phyloP scores from a whole-genome alignment of 1,140 invertebrate genomes.

The Microplitis demolitor region DNA sequence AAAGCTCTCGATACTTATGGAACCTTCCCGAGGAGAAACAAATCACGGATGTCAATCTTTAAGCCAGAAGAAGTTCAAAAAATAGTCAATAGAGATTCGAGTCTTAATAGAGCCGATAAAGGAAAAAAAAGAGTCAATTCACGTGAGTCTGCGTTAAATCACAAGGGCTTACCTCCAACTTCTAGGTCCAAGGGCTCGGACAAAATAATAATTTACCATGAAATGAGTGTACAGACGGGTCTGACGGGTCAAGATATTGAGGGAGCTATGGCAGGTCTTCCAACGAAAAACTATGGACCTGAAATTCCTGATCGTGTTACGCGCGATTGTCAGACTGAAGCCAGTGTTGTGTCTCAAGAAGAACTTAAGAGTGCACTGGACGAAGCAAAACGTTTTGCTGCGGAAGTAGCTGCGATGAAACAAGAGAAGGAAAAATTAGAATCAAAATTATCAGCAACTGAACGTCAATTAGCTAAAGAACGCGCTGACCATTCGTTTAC shows the following conservation, averaged over 20 bases:
- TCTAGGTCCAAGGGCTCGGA: slow-evolving; percentile 56
- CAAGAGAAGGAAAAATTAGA: slow-evolving; percentile 55
- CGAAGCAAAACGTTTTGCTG: slow-evolving; percentile 58
- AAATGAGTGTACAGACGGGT: slow-evolving; percentile 75
- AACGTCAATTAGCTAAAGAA: slow-evolving; percentile 65
- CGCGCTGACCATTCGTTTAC: slow-evolving; percentile 72
- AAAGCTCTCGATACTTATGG: slow-evolving; percentile 73
- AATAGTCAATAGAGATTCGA: slow-evolving; percentile 50
- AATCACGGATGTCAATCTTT: slow-evolving; percentile 39
- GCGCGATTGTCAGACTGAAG: slow-evolving; percentile 72
- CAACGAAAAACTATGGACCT: slow-evolving; percentile 53
- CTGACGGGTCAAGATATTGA: slow-evolving; percentile 73
- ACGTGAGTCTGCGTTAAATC: slow-evolving; percentile 48
- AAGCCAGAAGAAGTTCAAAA: slow-evolving; percentile 43
- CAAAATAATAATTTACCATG: slow-evolving; percentile 78
- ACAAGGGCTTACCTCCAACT: slow-evolving; percentile 64
- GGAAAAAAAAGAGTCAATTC: slow-evolving; percentile 53
- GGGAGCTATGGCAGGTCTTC: slow-evolving; percentile 68
- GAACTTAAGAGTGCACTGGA: slow-evolving; percentile 66
- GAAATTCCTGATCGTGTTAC: slow-evolving; percentile 57
- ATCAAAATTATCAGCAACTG: slow-evolving; percentile 45
- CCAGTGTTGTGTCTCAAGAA: slow-evolving; percentile 57
- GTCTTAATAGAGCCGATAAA: slow-evolving; percentile 47
- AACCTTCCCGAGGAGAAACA: slow-evolving; percentile 73
- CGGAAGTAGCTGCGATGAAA: slow-evolving; percentile 33